Conservation (phyloP, 1,140 invertebrate genomes). For the Gryon sp. region DNA sequence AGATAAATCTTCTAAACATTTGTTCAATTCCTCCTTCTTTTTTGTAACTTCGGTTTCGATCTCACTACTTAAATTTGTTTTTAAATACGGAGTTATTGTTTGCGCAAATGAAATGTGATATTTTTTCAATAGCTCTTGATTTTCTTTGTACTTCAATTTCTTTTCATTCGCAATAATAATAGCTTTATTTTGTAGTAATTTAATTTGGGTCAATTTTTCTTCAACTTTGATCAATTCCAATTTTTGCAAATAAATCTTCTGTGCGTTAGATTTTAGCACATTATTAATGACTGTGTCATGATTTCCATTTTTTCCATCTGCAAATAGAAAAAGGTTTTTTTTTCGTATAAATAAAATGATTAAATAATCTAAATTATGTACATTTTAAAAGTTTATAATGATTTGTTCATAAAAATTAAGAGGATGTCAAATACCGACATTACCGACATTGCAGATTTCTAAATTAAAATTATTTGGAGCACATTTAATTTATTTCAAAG, state of each 20-base stretch:
- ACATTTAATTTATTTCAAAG: no score
- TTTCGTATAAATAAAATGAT: no score
- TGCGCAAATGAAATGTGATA: conserved; percentile 1
- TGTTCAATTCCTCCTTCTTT: conserved; percentile 1
- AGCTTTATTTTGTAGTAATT: conserved; percentile 33
- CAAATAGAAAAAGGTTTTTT: no score
- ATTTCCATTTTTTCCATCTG: neutral
- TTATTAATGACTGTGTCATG: neutral
- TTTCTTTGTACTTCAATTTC: conserved; percentile 9
- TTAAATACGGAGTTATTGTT: conserved; percentile 4
- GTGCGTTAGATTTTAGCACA: neutral
- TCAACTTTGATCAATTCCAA: conserved; percentile 13
- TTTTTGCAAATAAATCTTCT: conserved; percentile 13
- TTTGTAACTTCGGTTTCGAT: conserved; percentile 8
- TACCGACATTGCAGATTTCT: no score
- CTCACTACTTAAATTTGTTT: conserved; percentile 3
- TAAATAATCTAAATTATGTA: no score
- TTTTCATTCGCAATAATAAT: conserved; percentile 22
- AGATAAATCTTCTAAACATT: neutral
- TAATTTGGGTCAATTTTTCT: conserved; percentile 23
- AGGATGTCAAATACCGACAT: no score
- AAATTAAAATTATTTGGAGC: no score
- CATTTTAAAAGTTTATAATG: no score
- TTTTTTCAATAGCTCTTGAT: neutral
- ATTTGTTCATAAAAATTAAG: no score